A percentile compares a stretch with the other conserved stretches of the same genome.
phyloP scores from a whole-genome alignment of 2,113 vertebrate species.

The rabbit (Oryctolagus cuniculus) region DNA sequence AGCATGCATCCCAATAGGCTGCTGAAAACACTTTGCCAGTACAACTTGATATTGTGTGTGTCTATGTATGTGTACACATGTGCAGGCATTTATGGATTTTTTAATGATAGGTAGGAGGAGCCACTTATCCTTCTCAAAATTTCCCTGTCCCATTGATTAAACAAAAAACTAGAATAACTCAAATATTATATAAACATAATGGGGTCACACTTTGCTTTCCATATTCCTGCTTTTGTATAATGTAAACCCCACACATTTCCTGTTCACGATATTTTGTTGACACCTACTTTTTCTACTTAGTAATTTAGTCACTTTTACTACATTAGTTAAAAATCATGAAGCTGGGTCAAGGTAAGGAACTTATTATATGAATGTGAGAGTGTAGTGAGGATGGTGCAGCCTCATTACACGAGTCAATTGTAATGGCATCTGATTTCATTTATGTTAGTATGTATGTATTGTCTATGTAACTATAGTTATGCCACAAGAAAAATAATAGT shows the following conservation, averaged over 20 bases:
- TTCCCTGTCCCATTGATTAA: neutral
- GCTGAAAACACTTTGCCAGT: neutral
- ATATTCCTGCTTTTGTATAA: conserved; percentile 5
- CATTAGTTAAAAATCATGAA: neutral
- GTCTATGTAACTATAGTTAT: neutral
- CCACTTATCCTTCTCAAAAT: neutral
- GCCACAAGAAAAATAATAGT: neutral
- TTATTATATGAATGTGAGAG: neutral
- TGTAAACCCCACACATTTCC: neutral
- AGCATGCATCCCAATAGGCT: neutral
- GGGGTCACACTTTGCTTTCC: neutral
- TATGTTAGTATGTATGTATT: neutral
- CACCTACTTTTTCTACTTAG: neutral
- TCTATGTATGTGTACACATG: neutral
- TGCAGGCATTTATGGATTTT: neutral
- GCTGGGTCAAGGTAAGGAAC: neutral
- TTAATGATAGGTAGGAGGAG: neutral
- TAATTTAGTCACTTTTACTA: neutral
- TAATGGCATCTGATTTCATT: neutral
- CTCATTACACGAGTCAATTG: neutral
- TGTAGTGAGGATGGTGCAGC: neutral
- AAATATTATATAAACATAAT: neutral
- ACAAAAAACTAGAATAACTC: neutral
- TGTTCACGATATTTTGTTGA: neutral
- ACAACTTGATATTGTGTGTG: neutral